These are phyloP conservation scores for Mya arenaria DNA, from an alignment of 1,140 invertebrate species.

Conservation along the genomic window DNA sequence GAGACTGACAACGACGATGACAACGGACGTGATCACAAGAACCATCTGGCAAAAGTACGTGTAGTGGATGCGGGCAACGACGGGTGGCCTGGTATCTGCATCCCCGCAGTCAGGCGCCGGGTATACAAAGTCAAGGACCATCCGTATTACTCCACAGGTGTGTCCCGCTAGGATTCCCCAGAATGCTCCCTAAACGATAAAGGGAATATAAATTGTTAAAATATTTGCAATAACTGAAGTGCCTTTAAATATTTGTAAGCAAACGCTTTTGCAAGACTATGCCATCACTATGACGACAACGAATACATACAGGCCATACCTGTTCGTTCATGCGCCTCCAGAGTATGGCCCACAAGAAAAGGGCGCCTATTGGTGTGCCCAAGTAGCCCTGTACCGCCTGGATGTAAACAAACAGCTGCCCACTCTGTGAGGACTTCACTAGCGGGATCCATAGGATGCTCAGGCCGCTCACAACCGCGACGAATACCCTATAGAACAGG, in stretches of 20 bases:
- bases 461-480: constrained; percentile 82
- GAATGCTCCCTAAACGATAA: constrained; percentile 83
- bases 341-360: constrained; percentile 83
- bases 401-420: constrained; percentile 84
- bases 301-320: constrained; percentile 70
- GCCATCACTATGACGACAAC: no score
- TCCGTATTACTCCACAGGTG: constrained; percentile 80
- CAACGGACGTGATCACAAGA: constrained; percentile 72
- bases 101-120: constrained; percentile 76
- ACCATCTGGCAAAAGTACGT: constrained; percentile 77
- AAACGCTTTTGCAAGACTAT: no score
- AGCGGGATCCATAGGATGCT: constrained; percentile 84
- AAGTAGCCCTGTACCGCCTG: constrained; percentile 84
- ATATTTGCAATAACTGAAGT: no score
- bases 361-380: constrained; percentile 83
- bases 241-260: no score
- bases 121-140: constrained; percentile 79
- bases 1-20: constrained; percentile 74
- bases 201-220: no score
- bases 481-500: constrained; percentile 80
- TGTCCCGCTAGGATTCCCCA: constrained; percentile 83
- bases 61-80: constrained; percentile 77
- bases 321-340: constrained; percentile 83
- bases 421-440: constrained; percentile 82
- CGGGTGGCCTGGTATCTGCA: constrained; percentile 69